A percentile compares a stretch with the other conserved stretches of the same genome.
Evolutionary conservation across 2,888 invertebrate species (phyloP).

Genomic region (Pyrgus malvae): DNA sequence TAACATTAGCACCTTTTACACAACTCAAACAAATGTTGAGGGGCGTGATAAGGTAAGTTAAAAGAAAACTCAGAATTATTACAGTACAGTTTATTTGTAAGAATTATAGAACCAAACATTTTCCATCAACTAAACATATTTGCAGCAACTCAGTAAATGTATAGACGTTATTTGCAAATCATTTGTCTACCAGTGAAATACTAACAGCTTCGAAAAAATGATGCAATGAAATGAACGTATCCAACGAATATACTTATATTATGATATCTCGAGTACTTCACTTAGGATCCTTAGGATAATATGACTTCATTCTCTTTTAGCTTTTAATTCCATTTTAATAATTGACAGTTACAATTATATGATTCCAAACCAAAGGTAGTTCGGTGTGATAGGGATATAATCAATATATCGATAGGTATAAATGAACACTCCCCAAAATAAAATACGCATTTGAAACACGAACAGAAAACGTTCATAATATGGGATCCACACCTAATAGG

Average conservation of each 20-base stretch:
- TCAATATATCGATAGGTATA: too few species aligned
- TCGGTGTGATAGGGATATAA: too few species aligned
- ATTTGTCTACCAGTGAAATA: background rate
- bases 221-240: conserved; percentile 11
- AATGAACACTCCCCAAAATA: too few species aligned
- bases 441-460: too few species aligned
- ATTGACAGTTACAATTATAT: too few species aligned
- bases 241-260: background rate
- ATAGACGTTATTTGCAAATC: background rate
- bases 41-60: too few species aligned
- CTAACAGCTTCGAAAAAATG: background rate
- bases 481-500: too few species aligned
- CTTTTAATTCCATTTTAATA: too few species aligned
- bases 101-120: conserved; percentile 33
- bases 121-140: conserved; percentile 30
- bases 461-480: too few species aligned
- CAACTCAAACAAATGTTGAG: too few species aligned
- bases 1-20: too few species aligned
- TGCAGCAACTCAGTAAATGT: conserved; percentile 15
- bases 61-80: conserved; percentile 14
- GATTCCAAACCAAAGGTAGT: too few species aligned
- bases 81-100: conserved; percentile 39
- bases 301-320: background rate
- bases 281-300: background rate
- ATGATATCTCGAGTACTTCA: conserved; percentile 10